These are phyloP conservation scores for Perca flavescens DNA, from an alignment of 2,113 vertebrate species.

Conservation along the genomic window DNA sequence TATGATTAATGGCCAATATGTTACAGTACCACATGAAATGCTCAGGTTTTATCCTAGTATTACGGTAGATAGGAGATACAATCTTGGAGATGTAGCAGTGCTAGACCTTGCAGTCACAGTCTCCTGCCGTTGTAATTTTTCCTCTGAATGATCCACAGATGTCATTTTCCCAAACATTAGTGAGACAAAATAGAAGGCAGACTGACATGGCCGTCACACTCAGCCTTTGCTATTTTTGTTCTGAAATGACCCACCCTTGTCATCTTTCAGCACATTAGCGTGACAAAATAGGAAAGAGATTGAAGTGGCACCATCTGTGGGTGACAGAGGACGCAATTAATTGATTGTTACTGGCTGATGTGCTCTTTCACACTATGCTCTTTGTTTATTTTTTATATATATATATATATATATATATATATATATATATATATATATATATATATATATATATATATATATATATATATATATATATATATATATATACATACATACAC, in stretches of 20 bases:
- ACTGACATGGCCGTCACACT: constrained; percentile 63
- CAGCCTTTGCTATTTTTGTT: constrained; percentile 71
- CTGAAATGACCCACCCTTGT: constrained; percentile 73
- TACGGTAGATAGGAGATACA: constrained; percentile 10
- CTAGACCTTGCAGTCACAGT: constrained; percentile 48
- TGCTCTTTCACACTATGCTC: constrained; percentile 34
- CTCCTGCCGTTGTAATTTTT: constrained; percentile 58
- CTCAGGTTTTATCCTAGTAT: neutral
- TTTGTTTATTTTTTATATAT: no score
- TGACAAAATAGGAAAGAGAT: constrained; percentile 77
- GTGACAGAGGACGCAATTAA: constrained; percentile 70
- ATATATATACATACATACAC: no score
- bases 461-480: no score
- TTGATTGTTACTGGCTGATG: constrained; percentile 72
- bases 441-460: no score
- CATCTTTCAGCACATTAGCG: constrained; percentile 76
- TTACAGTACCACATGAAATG: constrained; percentile 7
- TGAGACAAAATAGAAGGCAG: constrained; percentile 66
- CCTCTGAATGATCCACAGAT: constrained; percentile 59
- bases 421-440: no score
- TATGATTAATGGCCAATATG: constrained; percentile 35
- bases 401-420: no score
- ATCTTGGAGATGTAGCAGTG: constrained; percentile 15
- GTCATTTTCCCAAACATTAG: constrained; percentile 65
- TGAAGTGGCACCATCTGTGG: constrained; percentile 77